A percentile compares a stretch with the other conserved stretches of the same genome.
These are phyloP conservation scores for Ametastegia equiseti DNA, from an alignment of 2,888 invertebrate species.

Conservation along the genomic window DNA sequence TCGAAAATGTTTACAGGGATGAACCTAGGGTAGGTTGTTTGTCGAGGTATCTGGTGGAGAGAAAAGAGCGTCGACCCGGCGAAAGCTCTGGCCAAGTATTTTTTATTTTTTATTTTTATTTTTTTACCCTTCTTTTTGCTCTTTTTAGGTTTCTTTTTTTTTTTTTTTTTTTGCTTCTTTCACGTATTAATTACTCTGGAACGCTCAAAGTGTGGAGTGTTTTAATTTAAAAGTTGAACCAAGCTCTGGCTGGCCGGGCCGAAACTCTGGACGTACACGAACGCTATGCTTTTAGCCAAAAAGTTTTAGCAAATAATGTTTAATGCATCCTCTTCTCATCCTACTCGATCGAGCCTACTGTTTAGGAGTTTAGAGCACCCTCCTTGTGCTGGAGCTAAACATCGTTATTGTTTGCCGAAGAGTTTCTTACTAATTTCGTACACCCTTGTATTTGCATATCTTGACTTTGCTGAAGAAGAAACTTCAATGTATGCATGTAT, in stretches of 20 bases:
- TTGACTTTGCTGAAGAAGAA: background rate
- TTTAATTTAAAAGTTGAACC: constrained; percentile 49
- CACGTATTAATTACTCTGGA: constrained; percentile 43
- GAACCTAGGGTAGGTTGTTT: constrained; percentile 17
- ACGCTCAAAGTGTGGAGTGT: constrained; percentile 31
- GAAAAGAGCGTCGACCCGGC: background rate
- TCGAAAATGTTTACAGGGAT: constrained; percentile 11
- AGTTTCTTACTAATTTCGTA: background rate
- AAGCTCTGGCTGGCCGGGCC: constrained; percentile 16
- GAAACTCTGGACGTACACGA: background rate
- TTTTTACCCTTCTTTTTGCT: background rate
- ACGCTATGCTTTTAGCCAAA: constrained; percentile 50
- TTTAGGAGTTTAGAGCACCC: constrained; percentile 4
- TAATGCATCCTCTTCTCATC: constrained; percentile 51
- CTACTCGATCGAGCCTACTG: constrained; percentile 35
- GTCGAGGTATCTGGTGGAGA: constrained; percentile 1
- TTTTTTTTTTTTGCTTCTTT: background rate
- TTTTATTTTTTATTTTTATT: background rate
- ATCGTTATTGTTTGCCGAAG: constrained; percentile 22
- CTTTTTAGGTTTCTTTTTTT: background rate
- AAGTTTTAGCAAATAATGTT: constrained; percentile 48
- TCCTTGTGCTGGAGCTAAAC: background rate
- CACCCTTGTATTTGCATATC: constrained; percentile 19
- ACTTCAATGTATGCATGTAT: background rate
- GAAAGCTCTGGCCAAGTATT: background rate